A percentile compares a stretch with the other conserved stretches of the same genome.
phyloP scores from a whole-genome alignment of 2,113 vertebrate genomes.

The Catharus bicknelli region DNA sequence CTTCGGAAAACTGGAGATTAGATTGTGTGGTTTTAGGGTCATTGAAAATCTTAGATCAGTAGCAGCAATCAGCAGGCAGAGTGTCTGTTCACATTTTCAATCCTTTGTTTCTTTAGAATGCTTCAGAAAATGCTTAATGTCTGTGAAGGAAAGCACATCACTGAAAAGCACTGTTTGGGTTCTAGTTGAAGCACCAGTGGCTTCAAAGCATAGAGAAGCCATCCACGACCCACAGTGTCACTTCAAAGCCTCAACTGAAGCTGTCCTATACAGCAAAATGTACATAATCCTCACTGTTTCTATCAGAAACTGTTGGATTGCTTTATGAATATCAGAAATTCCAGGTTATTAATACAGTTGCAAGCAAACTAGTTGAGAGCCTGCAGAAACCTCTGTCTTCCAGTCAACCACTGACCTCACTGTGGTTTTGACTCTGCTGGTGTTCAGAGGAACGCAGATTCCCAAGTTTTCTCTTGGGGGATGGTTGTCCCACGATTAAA shows the following conservation, averaged over 20 bases:
- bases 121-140: not conserved
- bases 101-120: not conserved
- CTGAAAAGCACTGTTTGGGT: not conserved
- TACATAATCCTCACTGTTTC: not conserved
- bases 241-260: not conserved
- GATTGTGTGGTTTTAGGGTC: not conserved
- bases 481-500: not conserved
- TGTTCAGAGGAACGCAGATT: slow-evolving; percentile 35
- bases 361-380: slow-evolving; percentile 9
- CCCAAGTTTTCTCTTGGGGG: slow-evolving; percentile 24
- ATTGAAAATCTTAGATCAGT: not conserved
- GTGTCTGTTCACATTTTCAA: not conserved
- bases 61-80: not conserved
- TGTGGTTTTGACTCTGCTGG: slow-evolving; percentile 59
- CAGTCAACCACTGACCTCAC: slow-evolving; percentile 51
- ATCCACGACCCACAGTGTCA: not conserved
- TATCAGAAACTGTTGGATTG: slow-evolving; percentile 32
- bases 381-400: slow-evolving; percentile 39
- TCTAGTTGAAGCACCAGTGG: not conserved
- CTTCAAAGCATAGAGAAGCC: not conserved
- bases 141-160: not conserved
- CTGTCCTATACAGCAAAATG: not conserved
- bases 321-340: slow-evolving; percentile 19
- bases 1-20: not conserved
- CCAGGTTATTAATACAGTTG: slow-evolving; percentile 16